Conservation (phyloP, 2,888 invertebrate species). For the Lucinisca nassula region DNA sequence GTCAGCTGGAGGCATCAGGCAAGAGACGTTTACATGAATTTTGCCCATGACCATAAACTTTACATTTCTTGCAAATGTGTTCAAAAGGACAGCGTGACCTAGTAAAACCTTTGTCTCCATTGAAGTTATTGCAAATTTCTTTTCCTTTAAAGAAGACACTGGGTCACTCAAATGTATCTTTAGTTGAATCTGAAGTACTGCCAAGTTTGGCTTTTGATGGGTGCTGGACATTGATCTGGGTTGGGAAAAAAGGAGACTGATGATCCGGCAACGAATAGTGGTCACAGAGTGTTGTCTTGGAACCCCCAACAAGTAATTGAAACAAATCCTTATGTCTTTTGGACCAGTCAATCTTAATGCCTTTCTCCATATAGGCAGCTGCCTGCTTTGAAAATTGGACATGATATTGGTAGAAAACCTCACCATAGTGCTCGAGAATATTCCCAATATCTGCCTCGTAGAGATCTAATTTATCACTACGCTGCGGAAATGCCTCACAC, state of each 20-base stretch:
- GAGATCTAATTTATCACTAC: neutral
- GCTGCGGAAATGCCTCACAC: neutral
- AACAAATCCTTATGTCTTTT: neutral
- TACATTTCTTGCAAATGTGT: no score
- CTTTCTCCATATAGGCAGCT: neutral
- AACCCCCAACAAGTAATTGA: neutral
- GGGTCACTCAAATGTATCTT: no score
- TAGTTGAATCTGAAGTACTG: no score
- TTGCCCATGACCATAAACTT: no score
- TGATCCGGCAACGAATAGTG: neutral
- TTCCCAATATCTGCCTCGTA: neutral
- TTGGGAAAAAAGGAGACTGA: neutral
- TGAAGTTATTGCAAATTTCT: no score
- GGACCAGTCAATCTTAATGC: neutral
- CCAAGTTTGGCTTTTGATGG: no score
- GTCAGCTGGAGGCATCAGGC: no score
- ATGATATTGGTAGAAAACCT: neutral
- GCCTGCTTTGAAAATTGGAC: neutral
- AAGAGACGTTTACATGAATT: no score
- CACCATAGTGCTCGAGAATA: neutral
- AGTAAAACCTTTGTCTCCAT: no score
- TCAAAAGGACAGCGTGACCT: no score
- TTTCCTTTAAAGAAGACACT: no score
- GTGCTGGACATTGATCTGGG: neutral
- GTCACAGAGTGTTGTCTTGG: neutral